These are phyloP conservation scores for Labeo calbasu DNA, from an alignment of 2,797 vertebrate genomes.

Conservation along the genomic window DNA sequence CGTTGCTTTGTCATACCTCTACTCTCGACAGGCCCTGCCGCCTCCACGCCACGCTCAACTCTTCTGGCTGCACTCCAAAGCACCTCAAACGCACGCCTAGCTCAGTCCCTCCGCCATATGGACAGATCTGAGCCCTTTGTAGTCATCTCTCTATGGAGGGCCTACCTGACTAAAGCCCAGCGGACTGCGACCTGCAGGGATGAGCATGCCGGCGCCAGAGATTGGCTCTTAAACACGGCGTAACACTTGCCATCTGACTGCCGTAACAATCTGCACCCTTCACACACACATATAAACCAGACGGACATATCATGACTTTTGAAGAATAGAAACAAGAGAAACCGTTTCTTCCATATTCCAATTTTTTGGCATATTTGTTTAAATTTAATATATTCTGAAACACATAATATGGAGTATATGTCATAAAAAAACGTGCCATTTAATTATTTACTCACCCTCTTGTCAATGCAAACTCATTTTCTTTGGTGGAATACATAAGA, in stretches of 20 bases:
- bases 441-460: background rate
- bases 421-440: background rate
- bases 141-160: constrained; percentile 27
- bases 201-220: background rate
- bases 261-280: constrained; percentile 16
- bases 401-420: too few relatives aligned
- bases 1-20: constrained; percentile 38
- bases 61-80: constrained; percentile 68
- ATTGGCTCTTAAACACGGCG: constrained; percentile 30
- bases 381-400: background rate
- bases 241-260: constrained; percentile 47
- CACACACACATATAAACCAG: constrained; percentile 27
- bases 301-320: background rate
- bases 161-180: constrained; percentile 44
- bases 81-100: constrained; percentile 61
- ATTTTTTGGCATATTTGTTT: background rate
- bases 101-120: constrained; percentile 49
- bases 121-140: constrained; percentile 47
- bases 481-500: background rate
- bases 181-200: constrained; percentile 34
- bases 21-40: constrained; percentile 34
- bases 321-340: background rate
- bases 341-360: background rate
- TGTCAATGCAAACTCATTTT: background rate
- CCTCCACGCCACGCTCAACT: constrained; percentile 40